These are phyloP conservation scores for Pseudomyrmex flavicornis DNA, from an alignment of 1,140 invertebrate genomes.

Conservation along the genomic window DNA sequence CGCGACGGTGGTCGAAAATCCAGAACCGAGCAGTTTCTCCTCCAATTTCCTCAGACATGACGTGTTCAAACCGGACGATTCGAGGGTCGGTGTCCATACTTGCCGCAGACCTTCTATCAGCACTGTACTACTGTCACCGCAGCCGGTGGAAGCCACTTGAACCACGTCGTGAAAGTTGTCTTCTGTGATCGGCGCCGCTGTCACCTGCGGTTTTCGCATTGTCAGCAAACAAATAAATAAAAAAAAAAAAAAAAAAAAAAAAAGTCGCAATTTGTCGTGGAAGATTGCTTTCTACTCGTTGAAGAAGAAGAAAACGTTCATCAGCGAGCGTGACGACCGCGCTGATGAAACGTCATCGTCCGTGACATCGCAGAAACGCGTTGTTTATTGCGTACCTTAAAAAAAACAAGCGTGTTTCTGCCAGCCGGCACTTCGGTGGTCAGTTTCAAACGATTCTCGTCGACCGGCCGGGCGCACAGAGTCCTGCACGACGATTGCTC, in stretches of 20 bases:
- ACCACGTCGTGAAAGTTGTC: constrained; percentile 82
- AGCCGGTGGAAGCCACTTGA: constrained; percentile 79
- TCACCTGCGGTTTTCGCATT: constrained; percentile 69
- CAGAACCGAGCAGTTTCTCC: constrained; percentile 78
- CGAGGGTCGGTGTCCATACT: constrained; percentile 81
- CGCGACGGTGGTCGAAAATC: constrained; percentile 67
- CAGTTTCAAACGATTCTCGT: constrained; percentile 69
- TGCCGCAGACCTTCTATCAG: constrained; percentile 80
- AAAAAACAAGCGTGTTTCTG: constrained; percentile 81
- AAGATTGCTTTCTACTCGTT: constrained; percentile 35
- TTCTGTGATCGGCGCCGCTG: constrained; percentile 75
- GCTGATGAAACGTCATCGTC: not conserved
- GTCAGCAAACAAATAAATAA: not conserved
- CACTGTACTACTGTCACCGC: constrained; percentile 72
- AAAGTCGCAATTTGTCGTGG: not conserved
- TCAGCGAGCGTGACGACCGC: not conserved
- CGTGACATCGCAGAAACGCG: no score
- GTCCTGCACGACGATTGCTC: constrained; percentile 77
- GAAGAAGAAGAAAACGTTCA: not conserved
- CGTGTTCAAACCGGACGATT: constrained; percentile 74
- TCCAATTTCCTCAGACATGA: constrained; percentile 79
- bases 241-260: no score
- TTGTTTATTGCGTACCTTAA: constrained; percentile 76
- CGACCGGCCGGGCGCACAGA: constrained; percentile 72
- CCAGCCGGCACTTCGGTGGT: constrained; percentile 74